Base-by-base conservation (phyloP, 2,797 vertebrate genomes). In the Masticophis lateralis region DNA sequence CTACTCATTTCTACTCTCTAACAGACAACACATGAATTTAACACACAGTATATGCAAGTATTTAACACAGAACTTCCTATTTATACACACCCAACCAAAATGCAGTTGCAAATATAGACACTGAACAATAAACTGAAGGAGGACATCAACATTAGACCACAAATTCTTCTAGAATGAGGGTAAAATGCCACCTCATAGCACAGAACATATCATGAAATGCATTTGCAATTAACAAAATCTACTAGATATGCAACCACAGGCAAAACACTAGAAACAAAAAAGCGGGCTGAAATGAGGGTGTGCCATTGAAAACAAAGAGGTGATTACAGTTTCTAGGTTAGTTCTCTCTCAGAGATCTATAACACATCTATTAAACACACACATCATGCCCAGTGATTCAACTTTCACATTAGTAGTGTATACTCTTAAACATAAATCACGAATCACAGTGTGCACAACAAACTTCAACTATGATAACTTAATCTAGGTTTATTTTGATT, bases 331-430 rank as follows among this genome's bases (percentile, higher is more conserved):
- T 90, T 86, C 79, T 0, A 37, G 4, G 94, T 37, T 93, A 94
- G 90, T 92, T 69, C 93, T 95, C 92, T 86, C 74, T 66, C 90
- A 89, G 91, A 69, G 66, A 56, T 27, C 63, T 6, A 3, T 86
- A 0, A n/a, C 66, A 5, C 69, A 93, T 55, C 93, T 90, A 25
- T 92, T 94, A 92, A 59, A 55, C 95, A 95, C 55, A 91, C 11
- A 94, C 56, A 89, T 25, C 60, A 89, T 95, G 96, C 96, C 95
- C 92, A 27, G 86, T 12, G 57, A 11, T 86, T 94, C 93, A 87
- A 57, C 69, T 32, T 16, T 74, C 0, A 91, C 11, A 55, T 95
- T 95, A 95, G 95, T 95, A 94, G 69, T 91, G n/a, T 92, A 1
- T 1, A 86, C n/a, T n/a, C n/a, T 12, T 28, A 18, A n/a, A 2